phyloP scores from a whole-genome alignment of 1,140 invertebrate genomes.

The Argopecten irradians region DNA sequence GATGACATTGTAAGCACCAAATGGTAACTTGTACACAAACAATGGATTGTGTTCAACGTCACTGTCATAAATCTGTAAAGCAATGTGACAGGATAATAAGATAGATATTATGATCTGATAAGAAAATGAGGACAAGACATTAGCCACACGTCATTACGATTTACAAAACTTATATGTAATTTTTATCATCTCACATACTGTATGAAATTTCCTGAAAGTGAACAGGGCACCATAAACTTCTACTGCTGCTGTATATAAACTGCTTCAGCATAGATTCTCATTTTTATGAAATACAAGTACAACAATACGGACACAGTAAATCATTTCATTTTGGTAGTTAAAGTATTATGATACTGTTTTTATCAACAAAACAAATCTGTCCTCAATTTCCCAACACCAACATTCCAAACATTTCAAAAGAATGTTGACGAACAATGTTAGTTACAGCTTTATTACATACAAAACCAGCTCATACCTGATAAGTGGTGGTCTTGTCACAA shows the following conservation, averaged over 20 bases:
- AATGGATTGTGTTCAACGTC: constrained; percentile 83
- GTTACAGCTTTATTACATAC: not conserved
- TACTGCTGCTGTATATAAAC: too few relatives aligned
- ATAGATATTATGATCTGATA: not conserved
- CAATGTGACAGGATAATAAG: not conserved
- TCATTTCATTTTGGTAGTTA: too few relatives aligned
- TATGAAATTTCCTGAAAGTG: constrained; percentile 25
- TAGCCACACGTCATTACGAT: not conserved
- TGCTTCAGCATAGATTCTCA: too few relatives aligned
- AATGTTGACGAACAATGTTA: not conserved
- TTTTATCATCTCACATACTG: not conserved
- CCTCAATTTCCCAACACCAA: not conserved
- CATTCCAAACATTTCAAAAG: not conserved
- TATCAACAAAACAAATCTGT: not conserved
- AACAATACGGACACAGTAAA: too few relatives aligned
- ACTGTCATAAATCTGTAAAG: constrained; percentile 76
- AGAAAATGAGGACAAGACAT: not conserved
- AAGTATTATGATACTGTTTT: constrained; percentile 21
- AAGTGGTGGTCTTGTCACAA: constrained; percentile 72
- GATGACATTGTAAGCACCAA: constrained; percentile 79
- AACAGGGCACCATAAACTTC: too few relatives aligned
- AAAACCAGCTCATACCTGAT: constrained; percentile 71
- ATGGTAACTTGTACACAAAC: constrained; percentile 84
- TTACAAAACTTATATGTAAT: not conserved
- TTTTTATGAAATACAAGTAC: too few relatives aligned